phyloP scores from a whole-genome alignment of 64 coral and sea anemone species.

The Montipora efflorescens region DNA sequence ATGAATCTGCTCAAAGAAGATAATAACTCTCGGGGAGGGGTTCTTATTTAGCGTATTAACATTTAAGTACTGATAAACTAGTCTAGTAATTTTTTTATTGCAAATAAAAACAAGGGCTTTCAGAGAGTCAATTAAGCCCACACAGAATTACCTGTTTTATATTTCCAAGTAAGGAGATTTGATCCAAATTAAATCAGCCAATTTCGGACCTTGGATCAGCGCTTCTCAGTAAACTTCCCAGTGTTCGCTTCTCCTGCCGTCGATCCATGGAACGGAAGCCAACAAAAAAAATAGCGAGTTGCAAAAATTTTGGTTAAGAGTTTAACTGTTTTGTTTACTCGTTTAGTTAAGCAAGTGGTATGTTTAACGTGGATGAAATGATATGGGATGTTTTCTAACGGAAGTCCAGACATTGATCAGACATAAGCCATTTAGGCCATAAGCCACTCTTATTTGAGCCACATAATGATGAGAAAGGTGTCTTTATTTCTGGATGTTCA shows the following conservation, averaged over 20 bases:
- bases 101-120: too few relatives aligned
- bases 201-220: too few relatives aligned
- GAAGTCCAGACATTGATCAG: background rate
- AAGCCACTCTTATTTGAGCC: background rate
- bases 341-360: background rate
- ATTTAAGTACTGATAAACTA: too few relatives aligned
- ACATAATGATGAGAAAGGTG: background rate
- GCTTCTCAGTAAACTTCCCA: too few relatives aligned
- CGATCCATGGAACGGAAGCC: too few relatives aligned
- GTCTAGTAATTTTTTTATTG: too few relatives aligned
- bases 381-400: slow-evolving; percentile 27
- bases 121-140: background rate
- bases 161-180: background rate
- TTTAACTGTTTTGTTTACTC: background rate
- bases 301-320: background rate
- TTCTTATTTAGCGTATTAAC: too few relatives aligned
- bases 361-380: background rate
- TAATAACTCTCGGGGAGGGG: too few relatives aligned
- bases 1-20: too few relatives aligned
- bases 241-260: too few relatives aligned
- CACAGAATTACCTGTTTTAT: background rate
- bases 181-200: too few relatives aligned
- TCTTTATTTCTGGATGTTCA: background rate
- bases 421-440: background rate
- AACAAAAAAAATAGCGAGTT: too few relatives aligned